Evolutionary conservation across 37 sponge, comb jelly and placozoan species (phyloP).

Genomic region (Cladorhizidae sp.): DNA sequence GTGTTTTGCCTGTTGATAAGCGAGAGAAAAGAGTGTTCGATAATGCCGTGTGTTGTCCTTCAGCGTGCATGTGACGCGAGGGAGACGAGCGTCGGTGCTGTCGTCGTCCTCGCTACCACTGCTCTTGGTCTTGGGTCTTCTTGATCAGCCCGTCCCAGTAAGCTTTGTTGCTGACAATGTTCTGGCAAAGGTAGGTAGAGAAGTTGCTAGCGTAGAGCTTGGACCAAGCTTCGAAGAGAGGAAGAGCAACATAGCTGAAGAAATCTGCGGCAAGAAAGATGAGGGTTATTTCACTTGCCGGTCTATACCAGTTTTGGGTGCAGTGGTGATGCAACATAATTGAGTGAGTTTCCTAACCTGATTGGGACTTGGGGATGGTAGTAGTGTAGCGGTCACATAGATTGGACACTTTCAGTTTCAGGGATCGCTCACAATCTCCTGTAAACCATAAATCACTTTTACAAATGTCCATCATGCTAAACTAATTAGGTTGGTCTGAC

Average conservation of each 20-base stretch:
- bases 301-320: neutral
- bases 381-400: slow-evolving; percentile 68
- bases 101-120: too few species aligned
- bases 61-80: too few species aligned
- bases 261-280: slow-evolving; percentile 38
- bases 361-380: slow-evolving; percentile 58
- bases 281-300: neutral
- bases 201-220: slow-evolving; percentile 37
- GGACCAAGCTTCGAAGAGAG: slow-evolving; percentile 67
- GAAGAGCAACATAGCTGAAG: slow-evolving; percentile 61
- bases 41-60: too few species aligned
- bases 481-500: neutral
- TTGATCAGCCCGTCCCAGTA: slow-evolving; percentile 53
- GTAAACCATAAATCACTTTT: neutral
- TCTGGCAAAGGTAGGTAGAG: slow-evolving; percentile 36
- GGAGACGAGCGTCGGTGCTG: too few species aligned
- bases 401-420: slow-evolving; percentile 67
- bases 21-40: too few species aligned
- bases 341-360: slow-evolving; percentile 25
- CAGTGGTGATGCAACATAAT: neutral
- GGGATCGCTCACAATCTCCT: slow-evolving; percentile 61
- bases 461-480: neutral
- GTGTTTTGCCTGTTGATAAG: too few species aligned
- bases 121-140: too few species aligned
- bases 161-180: slow-evolving; percentile 51